A percentile compares a stretch with the other conserved stretches of the same genome.
Conservation (phyloP, 2,888 invertebrate species). For the Lochmaea capreae region DNA sequence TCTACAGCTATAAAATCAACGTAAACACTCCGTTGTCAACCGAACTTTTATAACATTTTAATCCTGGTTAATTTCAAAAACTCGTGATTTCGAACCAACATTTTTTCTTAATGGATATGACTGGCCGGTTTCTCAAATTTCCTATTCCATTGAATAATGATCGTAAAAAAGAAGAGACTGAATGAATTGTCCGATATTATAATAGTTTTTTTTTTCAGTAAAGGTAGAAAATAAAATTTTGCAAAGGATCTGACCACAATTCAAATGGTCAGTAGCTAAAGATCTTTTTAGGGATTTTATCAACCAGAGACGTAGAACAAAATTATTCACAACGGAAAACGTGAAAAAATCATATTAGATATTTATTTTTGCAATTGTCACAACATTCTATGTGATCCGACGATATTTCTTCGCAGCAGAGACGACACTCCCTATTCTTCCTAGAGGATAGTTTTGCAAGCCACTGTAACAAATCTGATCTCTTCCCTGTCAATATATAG, state of each 20-base stretch:
- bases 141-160: conserved; percentile 38
- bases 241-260: conserved; percentile 43
- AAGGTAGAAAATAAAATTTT: conserved; percentile 40
- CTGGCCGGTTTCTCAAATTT: conserved; percentile 43
- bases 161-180: conserved; percentile 42
- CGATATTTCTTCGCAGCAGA: too few relatives aligned
- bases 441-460: too few relatives aligned
- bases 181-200: conserved; percentile 40
- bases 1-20: conserved; percentile 33
- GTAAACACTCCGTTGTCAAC: conserved; percentile 26
- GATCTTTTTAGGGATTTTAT: conserved; percentile 36
- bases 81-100: conserved; percentile 42
- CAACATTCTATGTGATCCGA: too few relatives aligned
- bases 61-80: conserved; percentile 44
- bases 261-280: conserved; percentile 32
- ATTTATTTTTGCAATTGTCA: not conserved
- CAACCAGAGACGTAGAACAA: conserved; percentile 17
- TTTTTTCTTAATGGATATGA: conserved; percentile 42
- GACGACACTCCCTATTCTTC: too few relatives aligned
- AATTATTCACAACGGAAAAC: not conserved
- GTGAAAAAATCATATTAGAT: not conserved
- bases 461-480: too few relatives aligned
- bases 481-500: too few relatives aligned
- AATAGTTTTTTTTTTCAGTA: conserved; percentile 37
- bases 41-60: conserved; percentile 44